Evolutionary conservation across 2,888 invertebrate genomes (phyloP).

Genomic region (Podabrus alpinus): DNA sequence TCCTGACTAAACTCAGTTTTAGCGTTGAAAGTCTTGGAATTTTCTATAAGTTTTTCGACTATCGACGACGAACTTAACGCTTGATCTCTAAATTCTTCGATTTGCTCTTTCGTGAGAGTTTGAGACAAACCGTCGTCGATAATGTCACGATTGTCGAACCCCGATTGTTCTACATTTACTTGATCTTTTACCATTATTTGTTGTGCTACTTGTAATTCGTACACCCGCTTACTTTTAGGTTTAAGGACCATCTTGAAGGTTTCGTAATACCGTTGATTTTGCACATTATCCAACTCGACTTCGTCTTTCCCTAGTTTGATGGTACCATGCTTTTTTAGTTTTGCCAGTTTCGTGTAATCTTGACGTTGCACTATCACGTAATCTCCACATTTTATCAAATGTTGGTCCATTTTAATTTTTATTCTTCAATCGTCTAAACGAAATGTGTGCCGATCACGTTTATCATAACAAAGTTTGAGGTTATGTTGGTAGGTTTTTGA

Average conservation of each 20-base stretch:
- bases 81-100: conserved; percentile 75
- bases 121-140: conserved; percentile 81
- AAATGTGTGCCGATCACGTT: not conserved
- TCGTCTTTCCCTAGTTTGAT: conserved; percentile 72
- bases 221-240: conserved; percentile 60
- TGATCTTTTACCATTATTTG: conserved; percentile 63
- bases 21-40: conserved; percentile 85
- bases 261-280: conserved; percentile 72
- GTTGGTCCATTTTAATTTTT: conserved; percentile 28
- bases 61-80: conserved; percentile 81
- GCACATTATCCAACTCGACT: conserved; percentile 68
- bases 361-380: conserved; percentile 79
- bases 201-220: conserved; percentile 59
- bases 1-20: conserved; percentile 94
- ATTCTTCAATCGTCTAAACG: not conserved
- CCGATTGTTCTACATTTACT: conserved; percentile 68
- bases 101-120: conserved; percentile 80
- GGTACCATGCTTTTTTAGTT: conserved; percentile 67
- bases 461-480: not conserved
- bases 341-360: conserved; percentile 76
- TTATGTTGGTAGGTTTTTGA: not conserved
- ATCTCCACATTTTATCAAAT: conserved; percentile 66
- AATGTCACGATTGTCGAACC: conserved; percentile 83
- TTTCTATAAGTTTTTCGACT: conserved; percentile 83
- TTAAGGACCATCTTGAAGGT: conserved; percentile 76